Conservation (phyloP, 2,797 vertebrate species). For the Enteromius viviparus region DNA sequence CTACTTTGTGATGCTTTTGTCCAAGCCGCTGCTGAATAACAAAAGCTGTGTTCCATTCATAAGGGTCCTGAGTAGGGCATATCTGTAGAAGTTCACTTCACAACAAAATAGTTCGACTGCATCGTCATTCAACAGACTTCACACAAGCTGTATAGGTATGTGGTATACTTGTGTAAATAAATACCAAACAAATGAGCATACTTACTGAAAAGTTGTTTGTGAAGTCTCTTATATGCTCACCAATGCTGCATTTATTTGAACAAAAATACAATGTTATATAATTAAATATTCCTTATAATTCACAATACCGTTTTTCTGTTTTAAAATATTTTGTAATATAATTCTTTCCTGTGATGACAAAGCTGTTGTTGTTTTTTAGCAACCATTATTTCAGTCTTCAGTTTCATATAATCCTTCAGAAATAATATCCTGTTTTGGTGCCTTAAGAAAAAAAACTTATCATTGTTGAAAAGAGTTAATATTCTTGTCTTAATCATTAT, state of each 20-base stretch:
- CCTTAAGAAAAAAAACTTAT: not conserved
- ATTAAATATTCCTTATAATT: not conserved
- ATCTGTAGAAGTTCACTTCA: not conserved
- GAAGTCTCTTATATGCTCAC: not conserved
- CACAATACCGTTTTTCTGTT: not conserved
- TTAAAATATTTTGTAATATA: not conserved
- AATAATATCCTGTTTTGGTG: not conserved
- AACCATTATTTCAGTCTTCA: not conserved
- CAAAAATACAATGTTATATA: not conserved
- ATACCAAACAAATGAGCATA: not conserved
- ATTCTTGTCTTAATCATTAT: not conserved
- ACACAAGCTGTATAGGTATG: not conserved
- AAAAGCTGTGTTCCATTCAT: constrained; percentile 3
- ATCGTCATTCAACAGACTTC: not conserved
- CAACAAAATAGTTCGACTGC: not conserved
- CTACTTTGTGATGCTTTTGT: not conserved
- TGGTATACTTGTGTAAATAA: not conserved
- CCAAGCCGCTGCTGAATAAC: not conserved
- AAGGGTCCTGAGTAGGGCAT: not conserved
- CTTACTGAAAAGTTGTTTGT: not conserved
- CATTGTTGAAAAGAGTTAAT: not conserved
- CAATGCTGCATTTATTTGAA: not conserved
- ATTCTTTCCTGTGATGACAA: not conserved
- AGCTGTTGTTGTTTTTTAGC: not conserved
- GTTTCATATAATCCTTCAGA: not conserved